Evolutionary conservation across 1,140 invertebrate species (phyloP), one percentile per base, ranked within the genome.

Genomic region (Pentalonia nigronervosa): DNA sequence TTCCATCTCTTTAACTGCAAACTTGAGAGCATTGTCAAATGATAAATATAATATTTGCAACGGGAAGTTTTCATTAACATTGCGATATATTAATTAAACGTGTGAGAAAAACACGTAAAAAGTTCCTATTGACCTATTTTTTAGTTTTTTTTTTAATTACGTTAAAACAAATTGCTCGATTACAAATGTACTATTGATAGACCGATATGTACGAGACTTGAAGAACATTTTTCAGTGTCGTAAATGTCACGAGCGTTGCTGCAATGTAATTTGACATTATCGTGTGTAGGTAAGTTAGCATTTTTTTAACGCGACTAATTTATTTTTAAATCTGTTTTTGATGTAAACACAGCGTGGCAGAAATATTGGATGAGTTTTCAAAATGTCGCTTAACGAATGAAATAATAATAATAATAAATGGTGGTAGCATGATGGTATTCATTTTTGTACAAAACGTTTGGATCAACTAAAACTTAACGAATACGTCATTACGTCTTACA

Each of bases 291-390:
- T 53, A 17, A n/a, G 60, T n/a, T 67, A 17, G 60, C 30, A 67
- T 14, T 67, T 83, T 36, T 41, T 23, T 21, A 83, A 83, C 34
- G 23, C 7, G 36, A 83, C 20, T 83, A 36, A 83, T 50, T 20
- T 50, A 48, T 88, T 88, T 88, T 88, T n/a, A 48, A 48, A 88
- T 88, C 47, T 88, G 45, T 50, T 88, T 88, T 50, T 88, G 86
- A 88, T 88, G 30, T 88, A n/a, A 88, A 50, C 25, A 88, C 23
- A 45, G 30, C 23, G 30, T 36, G 7, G 34, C 76, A 21, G 14
- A 23, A 83, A 83, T 36, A 36, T 83, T 36, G 34, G 34, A 83
- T n/a, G 17, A 11, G 20, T 23, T 83, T 83, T 83, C 76, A 36
- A 47, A 47, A 47, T 30, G 11, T 86, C 23, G 47, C 83, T 45